Evolutionary conservation across 2,888 invertebrate species (phyloP).

Genomic region (Hedya salicella): DNA sequence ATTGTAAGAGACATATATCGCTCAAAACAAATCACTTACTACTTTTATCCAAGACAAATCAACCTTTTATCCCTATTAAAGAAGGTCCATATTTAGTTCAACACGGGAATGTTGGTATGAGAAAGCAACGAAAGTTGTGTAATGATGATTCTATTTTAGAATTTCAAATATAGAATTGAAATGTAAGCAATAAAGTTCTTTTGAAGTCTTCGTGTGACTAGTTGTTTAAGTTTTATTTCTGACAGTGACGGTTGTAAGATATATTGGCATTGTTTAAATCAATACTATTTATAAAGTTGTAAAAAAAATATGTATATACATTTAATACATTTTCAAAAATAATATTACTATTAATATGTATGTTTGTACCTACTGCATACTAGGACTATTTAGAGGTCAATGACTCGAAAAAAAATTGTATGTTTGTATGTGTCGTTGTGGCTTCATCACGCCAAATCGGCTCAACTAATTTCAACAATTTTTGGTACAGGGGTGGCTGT

Average conservation of each 20-base stretch:
- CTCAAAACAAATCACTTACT: constrained; percentile 11
- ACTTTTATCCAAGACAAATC: background rate
- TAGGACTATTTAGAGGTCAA: too few relatives aligned
- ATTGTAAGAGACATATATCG: constrained; percentile 28
- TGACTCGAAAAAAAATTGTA: too few relatives aligned
- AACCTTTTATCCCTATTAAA: background rate
- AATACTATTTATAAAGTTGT: too few relatives aligned
- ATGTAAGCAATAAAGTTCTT: constrained; percentile 34
- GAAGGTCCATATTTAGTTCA: too few relatives aligned
- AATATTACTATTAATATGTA: too few relatives aligned
- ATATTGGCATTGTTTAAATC: constrained; percentile 8
- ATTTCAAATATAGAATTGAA: constrained; percentile 46
- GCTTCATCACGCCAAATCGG: too few relatives aligned
- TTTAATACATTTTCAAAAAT: too few relatives aligned
- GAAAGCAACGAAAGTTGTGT: constrained; percentile 35
- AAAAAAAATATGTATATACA: too few relatives aligned
- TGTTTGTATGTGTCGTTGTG: too few relatives aligned
- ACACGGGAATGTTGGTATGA: background rate
- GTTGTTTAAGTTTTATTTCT: constrained; percentile 14
- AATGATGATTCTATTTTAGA: constrained; percentile 45
- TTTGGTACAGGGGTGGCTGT: too few relatives aligned
- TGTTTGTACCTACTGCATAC: too few relatives aligned
- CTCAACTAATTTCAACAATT: too few relatives aligned
- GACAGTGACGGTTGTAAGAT: constrained; percentile 29
- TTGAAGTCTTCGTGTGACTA: constrained; percentile 16